Evolutionary conservation across 2,113 vertebrate species (phyloP), one percentile per base, ranked within the genome.

Genomic region (Seriola aureovittata): DNA sequence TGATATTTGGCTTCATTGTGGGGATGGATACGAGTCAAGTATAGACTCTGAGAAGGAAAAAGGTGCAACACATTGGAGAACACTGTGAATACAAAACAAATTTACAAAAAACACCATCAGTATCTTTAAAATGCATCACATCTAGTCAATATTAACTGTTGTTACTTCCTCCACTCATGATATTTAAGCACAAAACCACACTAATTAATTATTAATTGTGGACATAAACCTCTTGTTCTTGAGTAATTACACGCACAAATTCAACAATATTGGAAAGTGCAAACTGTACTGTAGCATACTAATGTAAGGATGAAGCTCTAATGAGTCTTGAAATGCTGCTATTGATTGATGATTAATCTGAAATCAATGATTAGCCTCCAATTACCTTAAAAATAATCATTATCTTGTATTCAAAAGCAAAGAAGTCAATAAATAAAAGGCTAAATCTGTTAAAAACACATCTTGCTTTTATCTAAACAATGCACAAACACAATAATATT

Each of bases 331-430:
- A 75, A 73, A 67, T 5, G 54, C 38, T 34, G 63, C 25, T 38
- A 58, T 78, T 69, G 74, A 80, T 71, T 21, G 12, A 34, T 85
- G 19, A 73, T 71, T 66, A 54, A 78, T 76, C 64, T 76, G 60
- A 32, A 23, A 66, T 76, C 80, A 80, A 44, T 73, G 50, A 4
- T 84, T 76, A 50, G 32, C 84, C 19, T 11, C 50, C 29, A 57
- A n/a, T 81, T 72, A 87, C 17, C 34, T 10, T 1, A 16, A 71
- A 16, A 71, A 69, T 5, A 78, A 63, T 70, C 44, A 48, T 66
- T 80, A 59, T 7, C 17, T 75, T 46, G 52, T 19, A 42, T 67
- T 48, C 2, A 77, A 71, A 73, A 12, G 38, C 11, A 44, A 75
- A 69, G 0, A 11, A 40, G 52, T 32, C 32, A 73, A 13, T 25